phyloP scores from a whole-genome alignment of 2,888 invertebrate species.

The Agrotis exclamationis region DNA sequence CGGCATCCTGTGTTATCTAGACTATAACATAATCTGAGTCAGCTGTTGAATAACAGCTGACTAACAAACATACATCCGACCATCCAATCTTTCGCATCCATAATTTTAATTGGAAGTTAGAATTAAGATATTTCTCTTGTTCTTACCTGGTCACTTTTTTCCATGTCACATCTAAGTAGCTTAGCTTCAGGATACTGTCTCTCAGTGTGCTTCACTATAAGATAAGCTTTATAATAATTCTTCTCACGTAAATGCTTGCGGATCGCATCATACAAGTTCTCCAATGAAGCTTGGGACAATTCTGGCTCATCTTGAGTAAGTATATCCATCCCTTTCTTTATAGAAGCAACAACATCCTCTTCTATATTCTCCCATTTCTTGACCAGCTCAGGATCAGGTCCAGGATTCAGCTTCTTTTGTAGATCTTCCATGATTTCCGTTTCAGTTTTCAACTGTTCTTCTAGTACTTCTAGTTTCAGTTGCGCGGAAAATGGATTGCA shows the following conservation, averaged over 20 bases:
- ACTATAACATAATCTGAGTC: too few relatives aligned
- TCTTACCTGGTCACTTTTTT: conserved; percentile 87
- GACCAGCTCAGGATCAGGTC: conserved; percentile 83
- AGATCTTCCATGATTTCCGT: conserved; percentile 92
- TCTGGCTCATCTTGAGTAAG: conserved; percentile 87
- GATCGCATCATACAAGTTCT: conserved; percentile 85
- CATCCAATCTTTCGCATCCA: too few relatives aligned
- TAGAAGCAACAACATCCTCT: conserved; percentile 85
- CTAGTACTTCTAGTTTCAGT: conserved; percentile 91
- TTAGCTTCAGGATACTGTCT: conserved; percentile 87
- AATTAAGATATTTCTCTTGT: too few relatives aligned
- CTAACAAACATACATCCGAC: too few relatives aligned
- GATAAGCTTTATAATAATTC: conserved; percentile 89
- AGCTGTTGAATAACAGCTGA: too few relatives aligned
- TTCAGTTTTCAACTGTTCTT: conserved; percentile 91
- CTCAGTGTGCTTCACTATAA: conserved; percentile 87
- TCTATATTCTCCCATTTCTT: conserved; percentile 91
- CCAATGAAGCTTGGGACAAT: conserved; percentile 84
- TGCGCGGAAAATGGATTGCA: conserved; percentile 96
- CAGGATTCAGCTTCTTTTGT: conserved; percentile 87
- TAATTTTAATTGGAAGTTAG: too few relatives aligned
- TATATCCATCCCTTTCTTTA: conserved; percentile 87
- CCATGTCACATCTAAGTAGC: conserved; percentile 86
- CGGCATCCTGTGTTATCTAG: too few relatives aligned
- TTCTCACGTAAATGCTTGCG: conserved; percentile 85